These are phyloP conservation scores for Protomyctophum bolini DNA, from an alignment of 2,113 vertebrate species.

Conservation along the genomic window DNA sequence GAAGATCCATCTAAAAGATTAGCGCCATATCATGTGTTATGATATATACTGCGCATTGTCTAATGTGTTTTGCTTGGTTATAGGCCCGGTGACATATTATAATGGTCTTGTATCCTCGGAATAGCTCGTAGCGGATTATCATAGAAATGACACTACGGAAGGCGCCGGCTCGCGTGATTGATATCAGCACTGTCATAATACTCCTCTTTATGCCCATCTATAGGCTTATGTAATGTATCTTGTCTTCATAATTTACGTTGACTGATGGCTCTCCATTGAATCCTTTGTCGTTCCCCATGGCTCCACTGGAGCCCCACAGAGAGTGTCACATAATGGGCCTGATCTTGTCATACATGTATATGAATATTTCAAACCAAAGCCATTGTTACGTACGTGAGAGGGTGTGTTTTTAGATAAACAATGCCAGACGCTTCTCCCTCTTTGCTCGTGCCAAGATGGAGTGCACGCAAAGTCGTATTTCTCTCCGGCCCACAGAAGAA, in stretches of 20 bases:
- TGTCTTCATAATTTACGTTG: conserved; percentile 73
- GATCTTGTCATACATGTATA: conserved; percentile 77
- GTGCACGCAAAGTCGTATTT: conserved; percentile 60
- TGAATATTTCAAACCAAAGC: conserved; percentile 75
- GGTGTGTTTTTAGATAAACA: conserved; percentile 64
- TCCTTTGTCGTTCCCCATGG: conserved; percentile 25
- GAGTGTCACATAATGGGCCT: conserved; percentile 68
- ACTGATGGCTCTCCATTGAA: conserved; percentile 68
- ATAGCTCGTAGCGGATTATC: conserved; percentile 69
- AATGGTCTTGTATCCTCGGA: conserved; percentile 74
- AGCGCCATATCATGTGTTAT: conserved; percentile 40
- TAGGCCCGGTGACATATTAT: conserved; percentile 67
- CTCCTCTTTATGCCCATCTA: conserved; percentile 67
- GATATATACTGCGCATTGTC: conserved; percentile 48
- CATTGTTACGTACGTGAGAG: conserved; percentile 63
- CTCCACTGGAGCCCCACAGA: conserved; percentile 58
- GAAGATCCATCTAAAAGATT: conserved; percentile 46
- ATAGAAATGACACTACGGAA: conserved; percentile 68
- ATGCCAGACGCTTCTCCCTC: conserved; percentile 66
- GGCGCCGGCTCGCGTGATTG: conserved; percentile 51
- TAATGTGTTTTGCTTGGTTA: conserved; percentile 67
- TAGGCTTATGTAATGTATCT: conserved; percentile 73
- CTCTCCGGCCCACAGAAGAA: conserved; percentile 58
- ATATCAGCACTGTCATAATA: conserved; percentile 63
- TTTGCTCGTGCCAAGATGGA: conserved; percentile 61